Conservation (phyloP, 2,113 vertebrate genomes). For the Thalassoma bifasciatum region DNA sequence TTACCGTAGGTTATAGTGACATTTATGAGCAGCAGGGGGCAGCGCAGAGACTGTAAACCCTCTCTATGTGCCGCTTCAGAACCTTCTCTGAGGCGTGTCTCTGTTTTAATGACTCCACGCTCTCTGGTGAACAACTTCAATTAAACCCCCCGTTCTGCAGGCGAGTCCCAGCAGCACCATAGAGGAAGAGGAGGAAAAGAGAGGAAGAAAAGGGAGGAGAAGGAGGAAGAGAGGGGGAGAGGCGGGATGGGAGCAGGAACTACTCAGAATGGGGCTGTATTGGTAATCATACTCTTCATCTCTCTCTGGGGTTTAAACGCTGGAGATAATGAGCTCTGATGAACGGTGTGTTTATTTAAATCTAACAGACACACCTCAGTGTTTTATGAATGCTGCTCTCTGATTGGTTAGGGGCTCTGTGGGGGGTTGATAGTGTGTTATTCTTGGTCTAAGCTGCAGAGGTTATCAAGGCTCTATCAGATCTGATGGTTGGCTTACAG, state of each 20-base stretch:
- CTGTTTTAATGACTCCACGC: slow-evolving; percentile 3
- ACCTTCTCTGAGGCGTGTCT: slow-evolving; percentile 1
- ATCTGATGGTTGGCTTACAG: too few relatives aligned
- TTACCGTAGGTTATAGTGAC: slow-evolving; percentile 7
- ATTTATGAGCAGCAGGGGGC: slow-evolving; percentile 1
- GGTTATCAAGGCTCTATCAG: too few relatives aligned
- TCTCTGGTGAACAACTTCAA: slow-evolving; percentile 3
- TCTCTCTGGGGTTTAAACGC: background rate
- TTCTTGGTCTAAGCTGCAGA: too few relatives aligned
- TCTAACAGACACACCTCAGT: background rate
- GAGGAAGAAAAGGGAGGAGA: background rate
- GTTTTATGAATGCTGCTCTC: too few relatives aligned
- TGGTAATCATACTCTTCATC: background rate
- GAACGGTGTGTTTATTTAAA: background rate
- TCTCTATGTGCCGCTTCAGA: background rate
- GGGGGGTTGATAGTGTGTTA: too few relatives aligned
- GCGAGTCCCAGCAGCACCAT: too few relatives aligned
- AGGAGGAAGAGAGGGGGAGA: background rate
- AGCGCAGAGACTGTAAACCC: background rate
- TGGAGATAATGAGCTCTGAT: background rate
- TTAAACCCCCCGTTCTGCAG: background rate
- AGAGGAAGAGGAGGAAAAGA: background rate
- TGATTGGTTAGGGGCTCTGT: too few relatives aligned
- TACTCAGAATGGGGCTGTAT: background rate
- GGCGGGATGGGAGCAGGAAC: background rate